phyloP scores from a whole-genome alignment of 2,797 vertebrate genomes.

The Dermochelys coriacea region DNA sequence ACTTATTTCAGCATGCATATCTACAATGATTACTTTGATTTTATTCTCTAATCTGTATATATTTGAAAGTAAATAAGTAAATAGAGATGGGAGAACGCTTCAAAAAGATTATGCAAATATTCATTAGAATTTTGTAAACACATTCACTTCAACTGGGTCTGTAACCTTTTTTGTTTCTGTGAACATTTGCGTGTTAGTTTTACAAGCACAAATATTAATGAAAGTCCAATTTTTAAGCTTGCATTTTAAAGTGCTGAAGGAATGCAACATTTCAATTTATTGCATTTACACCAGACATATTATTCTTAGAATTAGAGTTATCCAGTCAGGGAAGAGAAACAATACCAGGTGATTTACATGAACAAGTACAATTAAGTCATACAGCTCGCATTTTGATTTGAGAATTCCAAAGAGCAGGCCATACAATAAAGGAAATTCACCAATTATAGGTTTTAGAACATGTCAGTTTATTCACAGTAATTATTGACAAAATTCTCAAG shows the following conservation, averaged over 20 bases:
- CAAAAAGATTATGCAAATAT: no score
- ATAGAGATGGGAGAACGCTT: no score
- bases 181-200: no score
- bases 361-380: background rate
- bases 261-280: background rate
- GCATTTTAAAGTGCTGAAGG: background rate
- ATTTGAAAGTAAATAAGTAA: no score
- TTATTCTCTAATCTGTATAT: no score
- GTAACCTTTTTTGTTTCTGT: no score
- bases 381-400: background rate
- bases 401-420: background rate
- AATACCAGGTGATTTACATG: background rate
- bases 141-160: no score
- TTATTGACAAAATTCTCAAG: background rate
- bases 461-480: background rate
- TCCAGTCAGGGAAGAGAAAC: background rate
- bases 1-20: no score
- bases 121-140: no score
- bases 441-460: background rate
- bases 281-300: background rate
- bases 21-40: no score
- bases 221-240: background rate
- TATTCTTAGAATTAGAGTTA: background rate
- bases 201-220: background rate
- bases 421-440: background rate